Percentiles rank a stretch among this genome's conserved stretches.
phyloP scores from a whole-genome alignment of 2,888 invertebrate species.

The Thecophora atra region DNA sequence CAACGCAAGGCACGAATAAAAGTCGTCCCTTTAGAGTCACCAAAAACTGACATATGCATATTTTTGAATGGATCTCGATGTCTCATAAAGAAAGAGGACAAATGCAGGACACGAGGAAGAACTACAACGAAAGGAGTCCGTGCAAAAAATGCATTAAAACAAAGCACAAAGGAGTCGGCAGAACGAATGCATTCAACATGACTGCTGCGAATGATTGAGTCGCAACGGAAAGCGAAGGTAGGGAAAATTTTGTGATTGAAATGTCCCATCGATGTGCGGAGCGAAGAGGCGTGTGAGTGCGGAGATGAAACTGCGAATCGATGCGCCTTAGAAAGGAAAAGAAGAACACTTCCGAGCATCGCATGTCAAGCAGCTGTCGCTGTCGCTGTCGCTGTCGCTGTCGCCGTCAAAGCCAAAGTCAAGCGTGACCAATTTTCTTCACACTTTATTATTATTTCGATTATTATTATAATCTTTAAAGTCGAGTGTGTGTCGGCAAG shows the following conservation, averaged over 20 bases:
- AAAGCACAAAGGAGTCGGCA: constrained; percentile 7
- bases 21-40: background rate
- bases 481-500: background rate
- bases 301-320: background rate
- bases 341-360: background rate
- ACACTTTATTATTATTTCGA: background rate
- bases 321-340: background rate
- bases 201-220: constrained; percentile 15
- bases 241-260: background rate
- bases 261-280: background rate
- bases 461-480: background rate
- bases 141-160: background rate
- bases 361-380: background rate
- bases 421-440: constrained; percentile 14
- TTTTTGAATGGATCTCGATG: background rate
- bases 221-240: background rate
- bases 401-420: background rate
- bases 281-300: background rate
- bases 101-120: too few species aligned
- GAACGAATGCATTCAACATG: constrained; percentile 32
- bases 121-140: constrained; percentile 12
- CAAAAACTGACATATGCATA: constrained; percentile 12
- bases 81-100: background rate
- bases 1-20: background rate
- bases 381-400: constrained; percentile 14